Percentiles rank a stretch among this genome's conserved stretches.
Conservation (phyloP, 2,113 vertebrate species). For the Acanthisitta chloris region DNA sequence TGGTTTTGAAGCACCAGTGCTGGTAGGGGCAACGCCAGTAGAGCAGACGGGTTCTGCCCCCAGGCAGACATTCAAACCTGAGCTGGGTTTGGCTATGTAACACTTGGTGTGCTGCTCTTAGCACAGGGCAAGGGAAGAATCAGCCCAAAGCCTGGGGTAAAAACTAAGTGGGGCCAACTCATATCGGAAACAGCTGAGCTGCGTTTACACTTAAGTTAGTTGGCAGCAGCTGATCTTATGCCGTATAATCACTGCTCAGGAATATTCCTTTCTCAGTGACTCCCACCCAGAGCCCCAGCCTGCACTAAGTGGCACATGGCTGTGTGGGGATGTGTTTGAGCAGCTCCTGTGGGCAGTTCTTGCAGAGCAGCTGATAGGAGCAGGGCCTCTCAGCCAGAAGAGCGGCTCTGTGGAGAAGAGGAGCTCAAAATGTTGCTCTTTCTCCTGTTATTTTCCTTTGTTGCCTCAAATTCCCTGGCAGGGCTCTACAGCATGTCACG, state of each 20-base stretch:
- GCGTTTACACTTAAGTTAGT: not conserved
- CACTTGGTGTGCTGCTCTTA: rapidly evolving
- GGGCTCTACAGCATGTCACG: not conserved
- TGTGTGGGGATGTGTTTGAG: not conserved
- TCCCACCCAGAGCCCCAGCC: not conserved
- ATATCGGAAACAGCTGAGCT: not conserved
- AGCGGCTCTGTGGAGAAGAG: not conserved
- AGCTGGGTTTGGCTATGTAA: rapidly evolving
- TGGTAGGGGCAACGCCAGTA: rapidly evolving
- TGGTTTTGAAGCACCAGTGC: not conserved
- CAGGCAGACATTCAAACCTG: not conserved
- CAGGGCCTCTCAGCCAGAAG: not conserved
- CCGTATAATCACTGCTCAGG: not conserved
- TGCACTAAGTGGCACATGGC: rapidly evolving
- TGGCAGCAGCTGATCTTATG: not conserved
- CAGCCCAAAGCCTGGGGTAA: not conserved
- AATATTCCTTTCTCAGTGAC: not conserved
- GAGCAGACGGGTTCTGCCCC: not conserved
- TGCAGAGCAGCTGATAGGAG: not conserved
- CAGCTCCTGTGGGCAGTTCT: not conserved
- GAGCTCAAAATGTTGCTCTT: not conserved
- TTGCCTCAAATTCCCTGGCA: not conserved
- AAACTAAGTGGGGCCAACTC: rapidly evolving
- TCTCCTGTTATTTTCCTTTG: not conserved
- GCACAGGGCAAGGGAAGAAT: not conserved